Evolutionary conservation across 37 sponge, comb jelly and placozoan genomes (phyloP).

Genomic region (Haliclona indistincta): DNA sequence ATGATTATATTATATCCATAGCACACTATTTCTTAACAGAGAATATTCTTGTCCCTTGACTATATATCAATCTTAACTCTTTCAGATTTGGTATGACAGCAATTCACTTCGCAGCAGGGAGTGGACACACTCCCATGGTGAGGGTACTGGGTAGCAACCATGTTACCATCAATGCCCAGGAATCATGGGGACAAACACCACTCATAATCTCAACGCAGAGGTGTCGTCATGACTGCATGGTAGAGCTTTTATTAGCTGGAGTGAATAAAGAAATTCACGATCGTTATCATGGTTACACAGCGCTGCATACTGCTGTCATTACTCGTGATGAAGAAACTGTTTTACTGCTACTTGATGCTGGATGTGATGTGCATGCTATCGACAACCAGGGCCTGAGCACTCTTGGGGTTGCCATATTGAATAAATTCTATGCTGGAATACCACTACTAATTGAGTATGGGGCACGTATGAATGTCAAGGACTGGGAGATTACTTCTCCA

Average conservation of each 20-base stretch:
- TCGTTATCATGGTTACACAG: conserved; percentile 42
- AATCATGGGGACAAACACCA: conserved; percentile 86
- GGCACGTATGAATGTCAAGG: conserved; percentile 24
- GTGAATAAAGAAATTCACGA: conserved; percentile 29
- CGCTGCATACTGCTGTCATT: conserved; percentile 57
- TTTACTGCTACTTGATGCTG: conserved; percentile 62
- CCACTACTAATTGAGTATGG: conserved; percentile 71
- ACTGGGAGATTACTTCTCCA: conserved; percentile 8
- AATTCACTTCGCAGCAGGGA: conserved; percentile 67
- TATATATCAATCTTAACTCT: background rate
- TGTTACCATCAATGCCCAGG: conserved; percentile 59
- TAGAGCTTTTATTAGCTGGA: conserved; percentile 17
- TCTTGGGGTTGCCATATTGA: conserved; percentile 63
- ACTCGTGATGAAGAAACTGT: conserved; percentile 39
- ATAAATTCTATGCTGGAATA: conserved; percentile 49
- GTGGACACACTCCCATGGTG: conserved; percentile 43
- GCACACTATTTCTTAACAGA: too few relatives aligned
- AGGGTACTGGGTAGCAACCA: conserved; percentile 29
- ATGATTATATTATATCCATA: too few relatives aligned
- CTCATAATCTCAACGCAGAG: conserved; percentile 59
- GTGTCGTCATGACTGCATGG: conserved; percentile 36
- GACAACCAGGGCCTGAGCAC: conserved; percentile 36
- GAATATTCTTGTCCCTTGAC: too few relatives aligned
- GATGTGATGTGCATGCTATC: conserved; percentile 4
- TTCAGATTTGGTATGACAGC: conserved; percentile 62